A percentile compares a stretch with the other conserved stretches of the same genome.
Conservation (phyloP, 2,797 vertebrate species). For the Streptopelia turtur region DNA sequence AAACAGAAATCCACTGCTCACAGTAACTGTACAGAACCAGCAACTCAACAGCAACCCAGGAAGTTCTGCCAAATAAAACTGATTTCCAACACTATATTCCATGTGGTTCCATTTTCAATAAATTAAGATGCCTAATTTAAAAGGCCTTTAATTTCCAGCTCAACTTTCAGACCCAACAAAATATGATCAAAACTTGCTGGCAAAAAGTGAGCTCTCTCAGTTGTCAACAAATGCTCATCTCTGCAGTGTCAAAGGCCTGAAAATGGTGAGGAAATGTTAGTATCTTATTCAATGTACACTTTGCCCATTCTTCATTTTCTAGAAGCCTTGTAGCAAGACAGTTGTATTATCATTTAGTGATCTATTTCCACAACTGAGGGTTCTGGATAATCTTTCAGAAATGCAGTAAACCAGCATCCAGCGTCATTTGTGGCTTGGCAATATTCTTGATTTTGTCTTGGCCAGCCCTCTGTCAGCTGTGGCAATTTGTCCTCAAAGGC, state of each 20-base stretch:
- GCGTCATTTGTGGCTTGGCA: too few species aligned
- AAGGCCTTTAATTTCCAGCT: background rate
- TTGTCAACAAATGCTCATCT: background rate
- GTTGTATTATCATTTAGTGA: background rate
- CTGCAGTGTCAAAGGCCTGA: background rate
- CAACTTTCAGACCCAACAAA: background rate
- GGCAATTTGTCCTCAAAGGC: background rate
- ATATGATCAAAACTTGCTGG: background rate
- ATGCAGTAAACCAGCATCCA: background rate
- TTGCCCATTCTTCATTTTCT: background rate
- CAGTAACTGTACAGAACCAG: background rate
- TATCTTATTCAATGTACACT: background rate
- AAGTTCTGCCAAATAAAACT: conserved; percentile 22
- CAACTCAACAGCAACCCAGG: background rate
- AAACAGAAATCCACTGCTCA: background rate
- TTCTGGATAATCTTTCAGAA: background rate
- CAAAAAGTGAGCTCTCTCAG: background rate
- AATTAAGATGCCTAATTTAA: background rate
- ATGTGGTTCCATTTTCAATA: background rate
- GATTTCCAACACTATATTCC: background rate
- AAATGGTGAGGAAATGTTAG: background rate
- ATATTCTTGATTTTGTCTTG: background rate
- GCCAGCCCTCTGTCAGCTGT: background rate
- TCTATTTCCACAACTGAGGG: background rate
- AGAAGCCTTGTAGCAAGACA: background rate